Base-by-base conservation (phyloP, 1,140 invertebrate genomes). In the Magallana angulata region DNA sequence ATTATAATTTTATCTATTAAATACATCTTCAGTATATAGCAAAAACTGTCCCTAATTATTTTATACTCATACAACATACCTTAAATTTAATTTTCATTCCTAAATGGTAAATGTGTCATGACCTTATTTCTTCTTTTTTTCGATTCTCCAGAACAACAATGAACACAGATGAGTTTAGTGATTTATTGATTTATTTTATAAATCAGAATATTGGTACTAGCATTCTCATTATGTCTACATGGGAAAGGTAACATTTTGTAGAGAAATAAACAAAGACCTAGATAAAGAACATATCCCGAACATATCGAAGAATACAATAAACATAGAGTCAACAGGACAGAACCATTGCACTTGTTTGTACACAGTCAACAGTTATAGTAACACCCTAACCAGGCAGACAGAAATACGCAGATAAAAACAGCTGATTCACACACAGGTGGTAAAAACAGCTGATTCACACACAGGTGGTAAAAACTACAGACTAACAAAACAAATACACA, bases 221-320 rank as follows among this genome's bases (percentile, higher is more conserved):
- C 36, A 5, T 48, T 24, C 3, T 76, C 24, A 76, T 4, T 76
- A 36, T 76, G 14, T 76, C 24, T 76, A 30, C 1, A 76, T 7
- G 68, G 68, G 68, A 76, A 76, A 12, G 36, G 36, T 76, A 76
- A 76, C 68, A 76, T 30, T 76, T 76, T 76, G 68, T 76, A 76
- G 68, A 76, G 36, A 76, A 48, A 48, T 18, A 76, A 18, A 64
- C 60, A 48, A 76, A 12, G 24, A 36, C 7, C 24, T 18, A 4
- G 24, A 76, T 48, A 68, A 68, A 68, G n/a, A 36, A 11, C 68
- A 76, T 11, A 24, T 30, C 24, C 24, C 5, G 36, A 48, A 48
- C 36, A 48, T 2, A 48, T 48, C 36, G 5, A 48, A 30, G 68
- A 30, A 76, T 30, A 76, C 24, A 76, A 76, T 36, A 8, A 76